These are phyloP conservation scores for Fregetta grallaria DNA, from an alignment of 2,113 vertebrate genomes.

Conservation along the genomic window DNA sequence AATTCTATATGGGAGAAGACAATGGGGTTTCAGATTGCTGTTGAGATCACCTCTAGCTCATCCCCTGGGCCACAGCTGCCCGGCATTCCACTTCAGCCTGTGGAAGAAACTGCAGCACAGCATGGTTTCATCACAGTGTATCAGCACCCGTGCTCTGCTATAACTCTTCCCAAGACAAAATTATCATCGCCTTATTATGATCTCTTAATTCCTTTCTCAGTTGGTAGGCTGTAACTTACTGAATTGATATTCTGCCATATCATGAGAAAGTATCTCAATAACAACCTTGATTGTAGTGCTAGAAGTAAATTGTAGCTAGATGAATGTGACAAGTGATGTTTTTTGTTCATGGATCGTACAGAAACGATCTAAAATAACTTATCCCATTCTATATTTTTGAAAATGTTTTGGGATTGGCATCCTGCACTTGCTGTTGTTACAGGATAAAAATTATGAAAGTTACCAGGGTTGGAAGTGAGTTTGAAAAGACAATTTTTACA, in stretches of 20 bases:
- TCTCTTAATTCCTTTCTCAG: neutral
- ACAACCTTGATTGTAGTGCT: neutral
- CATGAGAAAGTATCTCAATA: neutral
- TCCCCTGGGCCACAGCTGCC: rapidly evolving
- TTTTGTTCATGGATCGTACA: neutral
- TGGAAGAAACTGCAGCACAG: neutral
- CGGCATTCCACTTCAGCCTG: neutral
- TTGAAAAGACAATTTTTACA: neutral
- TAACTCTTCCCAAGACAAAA: neutral
- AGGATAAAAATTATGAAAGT: neutral
- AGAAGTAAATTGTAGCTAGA: neutral
- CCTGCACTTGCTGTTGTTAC: neutral
- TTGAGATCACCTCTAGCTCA: neutral
- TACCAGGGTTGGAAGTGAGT: rapidly evolving
- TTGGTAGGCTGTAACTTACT: neutral
- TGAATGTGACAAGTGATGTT: neutral
- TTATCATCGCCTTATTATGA: neutral
- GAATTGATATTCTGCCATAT: neutral
- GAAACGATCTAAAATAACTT: neutral
- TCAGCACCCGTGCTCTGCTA: neutral
- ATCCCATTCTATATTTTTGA: neutral
- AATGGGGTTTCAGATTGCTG: neutral
- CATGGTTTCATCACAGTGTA: rapidly evolving
- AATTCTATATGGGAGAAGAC: neutral
- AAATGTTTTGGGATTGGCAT: neutral